Percentiles rank a stretch among this genome's conserved stretches.
Evolutionary conservation across 2,888 invertebrate species (phyloP).

Genomic region (Gastracanthus pulcherrimus): DNA sequence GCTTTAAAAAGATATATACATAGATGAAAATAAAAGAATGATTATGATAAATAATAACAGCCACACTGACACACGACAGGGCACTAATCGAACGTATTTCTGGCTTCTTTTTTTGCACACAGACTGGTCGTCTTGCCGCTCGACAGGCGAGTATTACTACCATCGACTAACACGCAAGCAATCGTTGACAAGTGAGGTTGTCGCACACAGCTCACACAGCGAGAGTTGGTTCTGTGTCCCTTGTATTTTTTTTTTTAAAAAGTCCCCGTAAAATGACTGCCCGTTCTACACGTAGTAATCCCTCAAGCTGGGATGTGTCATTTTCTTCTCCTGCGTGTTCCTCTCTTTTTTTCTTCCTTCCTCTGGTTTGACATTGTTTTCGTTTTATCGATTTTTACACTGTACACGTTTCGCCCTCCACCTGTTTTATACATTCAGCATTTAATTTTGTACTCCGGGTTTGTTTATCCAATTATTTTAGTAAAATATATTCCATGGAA

Average conservation of each 20-base stretch:
- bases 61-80: conserved; percentile 57
- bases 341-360: not conserved
- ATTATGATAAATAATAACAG: conserved; percentile 32
- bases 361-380: not conserved
- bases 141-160: conserved; percentile 75
- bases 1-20: not conserved
- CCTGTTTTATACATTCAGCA: no score
- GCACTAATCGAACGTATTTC: conserved; percentile 71
- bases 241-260: conserved; percentile 11
- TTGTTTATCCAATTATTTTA: no score
- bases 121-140: conserved; percentile 72
- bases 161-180: conserved; percentile 65
- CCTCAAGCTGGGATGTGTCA: not conserved
- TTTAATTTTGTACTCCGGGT: no score
- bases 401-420: not conserved
- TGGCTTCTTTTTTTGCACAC: conserved; percentile 73
- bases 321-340: not conserved
- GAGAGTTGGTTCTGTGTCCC: conserved; percentile 28
- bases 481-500: no score
- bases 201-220: conserved; percentile 40
- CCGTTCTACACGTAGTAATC: not conserved
- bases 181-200: conserved; percentile 61
- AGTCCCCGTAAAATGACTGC: conserved; percentile 10
- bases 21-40: no score
- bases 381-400: not conserved